phyloP scores from a whole-genome alignment of 2,113 vertebrate species.

The Phylloscopus whistleri region DNA sequence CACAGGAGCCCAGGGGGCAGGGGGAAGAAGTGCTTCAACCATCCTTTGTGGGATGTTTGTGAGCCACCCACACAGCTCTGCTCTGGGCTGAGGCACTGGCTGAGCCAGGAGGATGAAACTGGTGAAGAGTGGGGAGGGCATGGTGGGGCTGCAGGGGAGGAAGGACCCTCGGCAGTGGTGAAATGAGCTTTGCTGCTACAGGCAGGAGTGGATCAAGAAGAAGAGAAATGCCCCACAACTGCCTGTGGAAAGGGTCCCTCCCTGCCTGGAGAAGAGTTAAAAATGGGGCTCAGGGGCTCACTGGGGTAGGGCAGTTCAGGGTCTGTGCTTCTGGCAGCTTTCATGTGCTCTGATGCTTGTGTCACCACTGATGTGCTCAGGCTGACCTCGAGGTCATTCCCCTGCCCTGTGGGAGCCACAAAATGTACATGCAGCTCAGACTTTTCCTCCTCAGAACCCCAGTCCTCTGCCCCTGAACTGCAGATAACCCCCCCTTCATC shows the following conservation, averaged over 20 bases:
- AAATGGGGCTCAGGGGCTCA: neutral
- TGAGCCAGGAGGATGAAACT: neutral
- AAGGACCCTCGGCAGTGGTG: neutral
- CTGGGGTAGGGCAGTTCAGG: neutral
- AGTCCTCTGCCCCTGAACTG: neutral
- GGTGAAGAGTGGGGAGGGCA: neutral
- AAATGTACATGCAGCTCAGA: neutral
- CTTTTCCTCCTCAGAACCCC: neutral
- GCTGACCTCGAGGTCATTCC: neutral
- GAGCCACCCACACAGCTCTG: neutral
- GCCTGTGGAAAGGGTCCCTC: neutral
- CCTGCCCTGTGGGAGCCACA: neutral
- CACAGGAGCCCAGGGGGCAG: too few relatives aligned
- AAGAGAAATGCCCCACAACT: neutral
- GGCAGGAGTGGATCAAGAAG: neutral
- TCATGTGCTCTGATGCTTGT: neutral
- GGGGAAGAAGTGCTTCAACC: too few relatives aligned
- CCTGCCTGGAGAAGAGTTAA: neutral
- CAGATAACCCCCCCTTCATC: neutral
- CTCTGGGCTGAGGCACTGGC: rapidly evolving
- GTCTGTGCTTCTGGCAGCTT: neutral
- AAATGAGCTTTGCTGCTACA: neutral
- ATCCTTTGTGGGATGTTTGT: neutral
- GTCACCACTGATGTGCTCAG: neutral
- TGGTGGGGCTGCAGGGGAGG: neutral